Evolutionary conservation across 1,140 invertebrate species (phyloP).

Genomic region (Dryas iulia): DNA sequence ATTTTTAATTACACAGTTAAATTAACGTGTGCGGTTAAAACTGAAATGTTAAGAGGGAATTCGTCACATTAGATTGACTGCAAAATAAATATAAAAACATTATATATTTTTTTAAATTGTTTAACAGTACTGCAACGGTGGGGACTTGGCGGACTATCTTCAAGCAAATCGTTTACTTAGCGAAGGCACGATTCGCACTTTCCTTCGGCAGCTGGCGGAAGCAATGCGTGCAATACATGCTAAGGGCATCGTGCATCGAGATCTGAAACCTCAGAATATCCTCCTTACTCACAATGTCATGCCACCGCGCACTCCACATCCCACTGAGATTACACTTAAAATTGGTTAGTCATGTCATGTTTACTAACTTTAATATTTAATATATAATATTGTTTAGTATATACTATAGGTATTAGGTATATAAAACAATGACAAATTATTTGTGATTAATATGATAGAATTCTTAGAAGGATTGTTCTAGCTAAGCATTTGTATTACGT

Average conservation of each 20-base stretch:
- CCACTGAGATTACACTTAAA: slow-evolving; percentile 96
- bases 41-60: background rate
- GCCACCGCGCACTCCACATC: slow-evolving; percentile 87
- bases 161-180: slow-evolving; percentile 94
- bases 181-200: slow-evolving; percentile 97
- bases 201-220: slow-evolving; percentile 96
- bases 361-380: background rate
- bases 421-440: too few species aligned
- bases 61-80: too few species aligned
- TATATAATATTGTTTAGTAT: background rate
- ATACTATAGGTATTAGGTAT: too few species aligned
- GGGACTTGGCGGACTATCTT: slow-evolving; percentile 98
- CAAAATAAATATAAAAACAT: background rate
- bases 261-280: slow-evolving; percentile 99
- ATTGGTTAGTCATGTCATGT: slow-evolving; percentile 84
- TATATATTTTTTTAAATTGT: background rate
- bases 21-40: background rate
- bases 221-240: slow-evolving; percentile 98
- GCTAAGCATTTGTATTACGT: background rate
- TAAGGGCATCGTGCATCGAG: slow-evolving; percentile 98
- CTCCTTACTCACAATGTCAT: slow-evolving; percentile 90
- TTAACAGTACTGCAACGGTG: slow-evolving; percentile 97
- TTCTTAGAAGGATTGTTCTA: background rate
- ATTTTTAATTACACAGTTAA: background rate
- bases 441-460: background rate